Conservation (phyloP, 2,113 vertebrate genomes). For the Chionomys nivalis region DNA sequence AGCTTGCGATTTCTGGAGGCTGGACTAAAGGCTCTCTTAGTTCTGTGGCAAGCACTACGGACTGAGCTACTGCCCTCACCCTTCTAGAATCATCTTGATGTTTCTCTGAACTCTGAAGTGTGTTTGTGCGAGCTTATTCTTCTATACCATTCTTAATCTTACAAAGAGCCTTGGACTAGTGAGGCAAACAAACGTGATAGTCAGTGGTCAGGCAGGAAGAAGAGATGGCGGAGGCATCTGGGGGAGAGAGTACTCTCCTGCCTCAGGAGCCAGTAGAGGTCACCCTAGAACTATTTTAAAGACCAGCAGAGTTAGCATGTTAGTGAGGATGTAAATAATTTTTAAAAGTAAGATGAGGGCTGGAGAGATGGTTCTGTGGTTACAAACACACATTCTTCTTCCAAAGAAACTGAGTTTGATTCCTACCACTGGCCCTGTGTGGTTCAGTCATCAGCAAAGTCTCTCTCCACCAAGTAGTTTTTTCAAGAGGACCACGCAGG, state of each 20-base stretch:
- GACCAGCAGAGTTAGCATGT: background rate
- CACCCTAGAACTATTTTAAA: background rate
- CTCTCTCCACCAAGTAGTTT: background rate
- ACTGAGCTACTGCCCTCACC: background rate
- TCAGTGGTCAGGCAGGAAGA: background rate
- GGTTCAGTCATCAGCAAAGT: background rate
- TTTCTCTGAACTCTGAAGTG: background rate
- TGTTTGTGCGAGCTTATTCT: background rate
- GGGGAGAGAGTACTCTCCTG: background rate
- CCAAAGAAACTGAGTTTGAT: background rate
- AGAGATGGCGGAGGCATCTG: rapidly evolving
- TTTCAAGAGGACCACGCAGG: background rate
- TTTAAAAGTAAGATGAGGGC: background rate
- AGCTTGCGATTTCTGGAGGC: background rate
- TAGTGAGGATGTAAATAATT: background rate
- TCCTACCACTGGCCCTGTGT: background rate
- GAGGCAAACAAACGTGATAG: background rate
- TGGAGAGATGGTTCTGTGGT: background rate
- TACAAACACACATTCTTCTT: background rate
- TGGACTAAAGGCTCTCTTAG: background rate
- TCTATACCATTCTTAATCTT: background rate
- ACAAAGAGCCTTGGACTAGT: background rate
- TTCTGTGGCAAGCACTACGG: background rate
- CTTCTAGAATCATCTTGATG: background rate
- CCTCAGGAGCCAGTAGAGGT: background rate